Evolutionary conservation across 37 sponge, comb jelly and placozoan species (phyloP).

Genomic region (Oscarella lobularis): DNA sequence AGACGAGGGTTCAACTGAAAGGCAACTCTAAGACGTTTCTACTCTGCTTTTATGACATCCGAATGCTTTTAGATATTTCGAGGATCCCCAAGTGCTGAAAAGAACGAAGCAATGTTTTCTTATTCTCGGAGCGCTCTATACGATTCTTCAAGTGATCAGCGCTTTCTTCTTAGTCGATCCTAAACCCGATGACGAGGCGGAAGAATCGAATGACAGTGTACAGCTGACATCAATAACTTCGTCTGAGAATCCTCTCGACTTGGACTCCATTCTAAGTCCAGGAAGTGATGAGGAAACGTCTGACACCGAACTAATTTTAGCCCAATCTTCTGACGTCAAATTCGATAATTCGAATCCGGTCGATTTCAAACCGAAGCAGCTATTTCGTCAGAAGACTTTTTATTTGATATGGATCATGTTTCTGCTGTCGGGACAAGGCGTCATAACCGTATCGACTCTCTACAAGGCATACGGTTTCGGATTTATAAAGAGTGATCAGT

Average conservation of each 20-base stretch:
- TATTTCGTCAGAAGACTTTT: constrained; percentile 47
- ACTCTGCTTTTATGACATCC: neutral
- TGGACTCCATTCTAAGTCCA: no score
- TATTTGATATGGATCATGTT: constrained; percentile 67
- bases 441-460: constrained; percentile 25
- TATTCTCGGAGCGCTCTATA: constrained; percentile 45
- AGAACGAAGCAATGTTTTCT: constrained; percentile 57
- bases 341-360: no score
- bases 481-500: constrained; percentile 39
- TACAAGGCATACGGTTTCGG: constrained; percentile 51
- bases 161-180: constrained; percentile 36
- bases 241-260: no score
- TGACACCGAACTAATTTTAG: no score
- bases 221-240: no score
- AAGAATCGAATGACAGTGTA: no score
- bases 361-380: constrained; percentile 46
- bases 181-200: no score
- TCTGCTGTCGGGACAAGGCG: constrained; percentile 24
- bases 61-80: constrained; percentile 12
- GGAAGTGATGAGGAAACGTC: no score
- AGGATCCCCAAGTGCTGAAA: constrained; percentile 33
- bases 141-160: constrained; percentile 50
- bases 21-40: no score
- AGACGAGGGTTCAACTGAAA: no score
- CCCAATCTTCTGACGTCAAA: no score